These are phyloP conservation scores for Loripinus fragilis DNA, from an alignment of 2,888 invertebrate genomes.

Conservation along the genomic window DNA sequence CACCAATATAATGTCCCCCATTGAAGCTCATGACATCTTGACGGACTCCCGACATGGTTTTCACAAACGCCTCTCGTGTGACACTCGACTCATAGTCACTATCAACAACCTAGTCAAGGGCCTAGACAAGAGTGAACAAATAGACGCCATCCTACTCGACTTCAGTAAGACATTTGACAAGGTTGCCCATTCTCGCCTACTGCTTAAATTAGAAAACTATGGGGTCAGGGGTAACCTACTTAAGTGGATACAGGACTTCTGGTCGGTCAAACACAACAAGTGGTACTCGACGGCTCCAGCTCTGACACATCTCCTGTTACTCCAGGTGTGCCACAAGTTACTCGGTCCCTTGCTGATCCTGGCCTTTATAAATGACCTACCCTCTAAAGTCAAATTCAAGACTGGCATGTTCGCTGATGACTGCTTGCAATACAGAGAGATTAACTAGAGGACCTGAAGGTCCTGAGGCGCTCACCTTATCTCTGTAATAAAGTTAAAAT, in stretches of 20 bases:
- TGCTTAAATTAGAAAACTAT: conserved; percentile 5
- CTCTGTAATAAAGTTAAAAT: no score
- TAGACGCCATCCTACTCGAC: not conserved
- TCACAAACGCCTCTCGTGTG: not conserved
- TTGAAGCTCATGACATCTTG: not conserved
- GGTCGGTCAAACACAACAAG: no score
- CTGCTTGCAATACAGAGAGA: no score
- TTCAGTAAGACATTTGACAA: conserved; percentile 39
- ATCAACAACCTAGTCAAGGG: not conserved
- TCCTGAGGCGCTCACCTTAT: no score
- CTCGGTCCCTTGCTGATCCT: no score
- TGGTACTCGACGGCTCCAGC: no score
- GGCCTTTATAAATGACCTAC: no score
- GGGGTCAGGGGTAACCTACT: not conserved
- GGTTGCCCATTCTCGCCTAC: conserved; percentile 8
- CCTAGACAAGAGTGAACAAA: not conserved
- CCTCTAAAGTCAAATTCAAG: no score
- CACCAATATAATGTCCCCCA: not conserved
- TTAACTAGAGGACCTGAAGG: no score
- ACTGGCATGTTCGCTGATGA: no score
- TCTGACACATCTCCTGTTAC: no score
- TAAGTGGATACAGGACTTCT: not conserved
- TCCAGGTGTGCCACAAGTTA: no score
- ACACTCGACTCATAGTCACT: not conserved
- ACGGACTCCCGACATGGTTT: conserved; percentile 22